Conservation (phyloP, 2,797 vertebrate species). For the Podargus strigoides region DNA sequence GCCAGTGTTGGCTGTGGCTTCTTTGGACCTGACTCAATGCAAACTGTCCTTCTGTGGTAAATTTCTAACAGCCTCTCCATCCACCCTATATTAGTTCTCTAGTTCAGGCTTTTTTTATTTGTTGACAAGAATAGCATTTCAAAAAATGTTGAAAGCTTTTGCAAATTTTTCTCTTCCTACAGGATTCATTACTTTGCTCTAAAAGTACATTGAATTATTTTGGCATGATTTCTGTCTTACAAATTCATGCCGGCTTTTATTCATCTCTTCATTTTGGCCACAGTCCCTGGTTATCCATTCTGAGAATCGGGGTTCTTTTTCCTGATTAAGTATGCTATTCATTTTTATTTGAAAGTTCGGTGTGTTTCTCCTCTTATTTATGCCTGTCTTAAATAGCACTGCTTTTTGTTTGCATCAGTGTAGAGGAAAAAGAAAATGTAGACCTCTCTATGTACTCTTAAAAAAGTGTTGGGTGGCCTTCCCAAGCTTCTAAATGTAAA, state of each 20-base stretch:
- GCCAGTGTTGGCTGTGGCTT: background rate
- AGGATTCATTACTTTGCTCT: background rate
- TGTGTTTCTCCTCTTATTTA: background rate
- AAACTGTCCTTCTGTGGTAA: background rate
- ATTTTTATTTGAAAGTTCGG: background rate
- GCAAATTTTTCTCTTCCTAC: background rate
- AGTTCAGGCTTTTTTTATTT: background rate
- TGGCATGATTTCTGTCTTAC: background rate
- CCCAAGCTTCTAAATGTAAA: background rate
- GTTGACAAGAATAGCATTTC: background rate
- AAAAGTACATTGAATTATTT: background rate
- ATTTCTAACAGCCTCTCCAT: background rate
- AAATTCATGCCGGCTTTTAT: background rate
- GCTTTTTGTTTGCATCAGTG: background rate
- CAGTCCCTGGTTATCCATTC: background rate
- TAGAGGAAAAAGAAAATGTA: background rate
- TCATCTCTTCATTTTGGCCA: background rate
- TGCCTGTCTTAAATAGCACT: background rate
- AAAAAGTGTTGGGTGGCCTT: background rate
- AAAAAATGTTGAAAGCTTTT: background rate
- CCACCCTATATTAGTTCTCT: background rate
- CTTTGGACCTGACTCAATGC: background rate
- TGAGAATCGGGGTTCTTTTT: background rate
- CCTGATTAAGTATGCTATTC: background rate
- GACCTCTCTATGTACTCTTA: background rate